Percentiles rank a stretch among this genome's conserved stretches.
Evolutionary conservation across 2,113 vertebrate species (phyloP).

Genomic region (Dromiciops gliroides): DNA sequence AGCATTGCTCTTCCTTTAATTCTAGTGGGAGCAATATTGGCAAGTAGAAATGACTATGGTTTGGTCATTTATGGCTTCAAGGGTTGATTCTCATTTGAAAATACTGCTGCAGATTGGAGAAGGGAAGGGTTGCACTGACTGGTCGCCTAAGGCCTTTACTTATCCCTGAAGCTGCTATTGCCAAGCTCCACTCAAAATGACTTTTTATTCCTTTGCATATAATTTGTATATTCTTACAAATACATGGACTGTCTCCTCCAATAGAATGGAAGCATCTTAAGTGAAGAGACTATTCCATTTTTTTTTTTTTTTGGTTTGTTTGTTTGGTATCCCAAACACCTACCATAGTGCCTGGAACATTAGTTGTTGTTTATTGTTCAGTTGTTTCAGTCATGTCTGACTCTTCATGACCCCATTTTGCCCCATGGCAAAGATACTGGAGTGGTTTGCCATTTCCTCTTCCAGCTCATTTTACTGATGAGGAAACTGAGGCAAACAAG

Average conservation of each 20-base stretch:
- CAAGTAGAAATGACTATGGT: background rate
- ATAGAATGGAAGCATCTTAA: background rate
- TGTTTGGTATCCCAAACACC: background rate
- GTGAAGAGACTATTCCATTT: background rate
- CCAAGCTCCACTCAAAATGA: background rate
- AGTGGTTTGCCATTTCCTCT: background rate
- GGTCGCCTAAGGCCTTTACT: background rate
- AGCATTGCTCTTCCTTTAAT: background rate
- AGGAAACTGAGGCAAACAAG: background rate
- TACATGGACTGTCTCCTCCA: background rate
- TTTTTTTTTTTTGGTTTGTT: too few species aligned
- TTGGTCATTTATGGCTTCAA: background rate
- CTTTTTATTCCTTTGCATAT: background rate
- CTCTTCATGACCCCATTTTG: background rate
- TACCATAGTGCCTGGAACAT: background rate
- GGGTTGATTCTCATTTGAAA: background rate
- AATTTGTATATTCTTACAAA: background rate
- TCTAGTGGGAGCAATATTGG: background rate
- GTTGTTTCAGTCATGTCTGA: background rate
- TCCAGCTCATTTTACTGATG: background rate
- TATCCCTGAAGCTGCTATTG: background rate
- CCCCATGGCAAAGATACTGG: background rate
- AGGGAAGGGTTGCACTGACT: background rate
- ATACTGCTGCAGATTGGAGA: background rate
- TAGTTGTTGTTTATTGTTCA: background rate